Evolutionary conservation across 2,888 invertebrate genomes (phyloP), one percentile per base, ranked within the genome.

Genomic region (Sycophila texana): DNA sequence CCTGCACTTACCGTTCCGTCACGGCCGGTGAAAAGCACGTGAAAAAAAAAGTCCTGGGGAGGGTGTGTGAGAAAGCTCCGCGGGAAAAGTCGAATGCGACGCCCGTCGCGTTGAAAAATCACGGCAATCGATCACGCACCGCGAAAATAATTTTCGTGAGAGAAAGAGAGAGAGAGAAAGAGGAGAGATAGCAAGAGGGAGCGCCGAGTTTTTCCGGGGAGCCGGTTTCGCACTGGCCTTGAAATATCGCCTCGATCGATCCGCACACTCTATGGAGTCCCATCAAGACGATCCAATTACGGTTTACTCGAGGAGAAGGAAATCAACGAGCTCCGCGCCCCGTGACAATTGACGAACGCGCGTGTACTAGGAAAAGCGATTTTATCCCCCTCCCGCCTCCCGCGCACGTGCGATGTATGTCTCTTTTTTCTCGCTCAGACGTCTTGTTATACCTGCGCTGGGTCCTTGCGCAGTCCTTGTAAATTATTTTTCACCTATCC

Each of bases 201-300:
- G 61, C 57, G 76, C 39, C 39, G 39, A 16, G 77, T 65, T 77
- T 77, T 77, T 72, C 77, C 70, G 65, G 73, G 47, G 57, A 71
- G 74, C 71, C 79, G 71, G 79, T 75, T 79, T 72, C 51, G 39
- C 57, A 14, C 14, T 13, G 22, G 18, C 75, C 81, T 77, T 81
- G 75, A 81, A 78, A 78, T 75, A 78, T 81, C 75, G 65, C 72
- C 18, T 12, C 78, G 51, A 75, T 81, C 74, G 61, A 81, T 77
- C 77, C 71, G 49, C 53, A 66, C 16, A 16, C 66, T 70, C 26
- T 20, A 60, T 26, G 53, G 66, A 65, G 47, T 20, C 65, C 70
- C 74, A 71, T 77, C 71, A 75, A 72, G 73, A 67, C 72, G 57
- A 75, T 81, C 75, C 78, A 72, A 81, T 75, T 81, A 81, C 75